These are phyloP conservation scores for Paratilapia polleni DNA, from an alignment of 2,113 vertebrate genomes.

Conservation along the genomic window DNA sequence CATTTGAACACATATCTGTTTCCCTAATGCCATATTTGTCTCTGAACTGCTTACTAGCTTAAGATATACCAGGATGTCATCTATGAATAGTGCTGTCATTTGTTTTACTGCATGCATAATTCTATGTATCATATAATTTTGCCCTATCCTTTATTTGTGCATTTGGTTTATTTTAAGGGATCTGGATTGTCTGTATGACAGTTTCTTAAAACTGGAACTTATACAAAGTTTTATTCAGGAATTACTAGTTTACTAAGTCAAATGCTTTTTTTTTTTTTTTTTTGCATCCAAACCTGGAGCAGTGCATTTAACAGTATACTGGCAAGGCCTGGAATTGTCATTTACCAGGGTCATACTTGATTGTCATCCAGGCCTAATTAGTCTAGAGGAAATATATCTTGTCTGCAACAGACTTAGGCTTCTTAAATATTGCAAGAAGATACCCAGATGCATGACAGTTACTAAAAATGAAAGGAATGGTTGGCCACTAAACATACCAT, in stretches of 20 bases:
- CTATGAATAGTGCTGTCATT: background rate
- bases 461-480: slow-evolving; percentile 55
- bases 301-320: slow-evolving; percentile 42
- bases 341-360: slow-evolving; percentile 48
- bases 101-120: background rate
- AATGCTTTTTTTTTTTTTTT: too few relatives aligned
- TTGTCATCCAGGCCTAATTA: slow-evolving; percentile 56
- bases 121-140: background rate
- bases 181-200: background rate
- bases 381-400: slow-evolving; percentile 40
- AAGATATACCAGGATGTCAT: background rate
- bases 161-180: background rate
- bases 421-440: slow-evolving; percentile 58
- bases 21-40: background rate
- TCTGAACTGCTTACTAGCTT: background rate
- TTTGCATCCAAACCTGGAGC: background rate
- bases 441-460: slow-evolving; percentile 36
- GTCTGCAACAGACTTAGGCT: slow-evolving; percentile 43
- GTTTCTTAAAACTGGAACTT: background rate
- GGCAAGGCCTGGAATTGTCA: slow-evolving; percentile 16
- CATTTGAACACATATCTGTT: background rate
- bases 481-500: slow-evolving; percentile 50
- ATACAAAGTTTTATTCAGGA: background rate
- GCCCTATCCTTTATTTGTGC: background rate
- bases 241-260: too few relatives aligned